A percentile compares a stretch with the other conserved stretches of the same genome.
These are phyloP conservation scores for Chelonus insularis DNA, from an alignment of 1,140 invertebrate species.

Conservation along the genomic window DNA sequence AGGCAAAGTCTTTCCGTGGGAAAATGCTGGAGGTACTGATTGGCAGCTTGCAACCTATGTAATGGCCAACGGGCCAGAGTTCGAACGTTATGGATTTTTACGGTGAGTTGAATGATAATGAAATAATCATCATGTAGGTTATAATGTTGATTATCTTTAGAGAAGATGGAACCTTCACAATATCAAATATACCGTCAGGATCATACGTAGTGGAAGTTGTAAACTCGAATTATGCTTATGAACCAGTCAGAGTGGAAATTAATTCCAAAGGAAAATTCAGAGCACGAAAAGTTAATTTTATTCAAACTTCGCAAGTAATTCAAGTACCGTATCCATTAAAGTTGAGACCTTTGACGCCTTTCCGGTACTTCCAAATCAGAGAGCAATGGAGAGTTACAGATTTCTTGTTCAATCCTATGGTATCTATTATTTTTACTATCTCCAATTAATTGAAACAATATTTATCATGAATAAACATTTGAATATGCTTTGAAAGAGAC, in stretches of 20 bases:
- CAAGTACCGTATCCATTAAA: constrained; percentile 90
- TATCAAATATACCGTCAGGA: constrained; percentile 89
- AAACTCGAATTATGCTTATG: constrained; percentile 89
- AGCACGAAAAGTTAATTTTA: constrained; percentile 91
- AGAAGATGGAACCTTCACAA: constrained; percentile 90
- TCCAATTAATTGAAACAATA: too few species aligned
- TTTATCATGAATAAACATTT: too few species aligned
- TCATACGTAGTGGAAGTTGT: constrained; percentile 94
- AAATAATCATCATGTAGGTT: not conserved
- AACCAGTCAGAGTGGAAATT: constrained; percentile 91
- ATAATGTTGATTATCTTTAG: constrained; percentile 49
- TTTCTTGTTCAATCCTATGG: constrained; percentile 96
- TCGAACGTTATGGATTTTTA: constrained; percentile 84
- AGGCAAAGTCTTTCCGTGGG: constrained; percentile 78
- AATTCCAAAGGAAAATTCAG: constrained; percentile 95
- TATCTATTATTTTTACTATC: too few species aligned
- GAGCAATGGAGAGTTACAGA: constrained; percentile 96
- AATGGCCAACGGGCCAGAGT: constrained; percentile 85
- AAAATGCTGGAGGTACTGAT: constrained; percentile 62
- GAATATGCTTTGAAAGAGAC: too few species aligned
- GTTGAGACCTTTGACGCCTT: constrained; percentile 79
- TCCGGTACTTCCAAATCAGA: constrained; percentile 89
- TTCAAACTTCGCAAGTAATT: constrained; percentile 85
- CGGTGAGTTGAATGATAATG: constrained; percentile 57
- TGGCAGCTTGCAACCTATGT: constrained; percentile 81